These are phyloP conservation scores for Anguilla japonica DNA, from an alignment of 2,113 vertebrate genomes.

Conservation along the genomic window DNA sequence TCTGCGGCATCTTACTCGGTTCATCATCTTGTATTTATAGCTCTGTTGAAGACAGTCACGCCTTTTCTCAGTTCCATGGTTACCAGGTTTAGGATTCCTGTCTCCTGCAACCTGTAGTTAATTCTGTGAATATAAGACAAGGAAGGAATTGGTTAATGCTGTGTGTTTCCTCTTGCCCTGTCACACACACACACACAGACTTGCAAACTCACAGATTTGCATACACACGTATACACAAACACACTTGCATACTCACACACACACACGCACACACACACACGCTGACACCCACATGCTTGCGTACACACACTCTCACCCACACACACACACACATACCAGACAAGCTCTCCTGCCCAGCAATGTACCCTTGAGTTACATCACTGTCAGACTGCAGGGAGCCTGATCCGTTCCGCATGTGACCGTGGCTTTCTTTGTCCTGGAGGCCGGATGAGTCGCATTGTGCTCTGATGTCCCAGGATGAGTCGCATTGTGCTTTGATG, in stretches of 20 bases:
- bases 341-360: slow-evolving; percentile 5
- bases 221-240: too few species aligned
- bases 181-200: background rate
- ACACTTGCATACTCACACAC: too few species aligned
- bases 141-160: background rate
- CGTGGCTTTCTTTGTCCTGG: slow-evolving; percentile 58
- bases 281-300: background rate
- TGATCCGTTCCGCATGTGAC: slow-evolving; percentile 57
- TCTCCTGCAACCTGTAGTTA: background rate
- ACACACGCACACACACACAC: slow-evolving; percentile 9
- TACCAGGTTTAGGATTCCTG: background rate
- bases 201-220: too few species aligned
- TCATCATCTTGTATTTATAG: slow-evolving; percentile 12
- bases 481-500: slow-evolving; percentile 58
- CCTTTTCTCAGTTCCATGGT: background rate
- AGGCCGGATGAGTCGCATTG: slow-evolving; percentile 47
- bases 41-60: background rate
- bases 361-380: slow-evolving; percentile 52
- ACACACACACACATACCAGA: slow-evolving; percentile 8
- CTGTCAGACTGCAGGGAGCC: slow-evolving; percentile 39
- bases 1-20: background rate
- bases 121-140: background rate
- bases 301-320: background rate
- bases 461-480: too few species aligned
- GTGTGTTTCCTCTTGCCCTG: background rate